These are phyloP conservation scores for Drosophila seclusa DNA, from an alignment of 2,888 invertebrate species.

Conservation along the genomic window DNA sequence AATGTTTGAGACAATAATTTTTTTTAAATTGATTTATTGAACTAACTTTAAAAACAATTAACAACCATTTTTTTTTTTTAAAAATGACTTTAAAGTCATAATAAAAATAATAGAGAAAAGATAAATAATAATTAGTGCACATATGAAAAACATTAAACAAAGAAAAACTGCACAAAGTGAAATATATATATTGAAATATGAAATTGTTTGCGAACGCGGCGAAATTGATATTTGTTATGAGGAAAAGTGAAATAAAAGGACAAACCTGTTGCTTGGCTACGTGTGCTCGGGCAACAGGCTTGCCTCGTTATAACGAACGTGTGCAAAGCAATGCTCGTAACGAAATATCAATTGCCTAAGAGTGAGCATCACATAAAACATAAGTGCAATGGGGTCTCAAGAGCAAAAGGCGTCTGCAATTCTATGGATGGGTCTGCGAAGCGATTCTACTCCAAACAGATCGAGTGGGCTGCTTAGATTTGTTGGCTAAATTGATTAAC, in stretches of 20 bases:
- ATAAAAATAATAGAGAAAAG: background rate
- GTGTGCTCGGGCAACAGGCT: constrained; percentile 18
- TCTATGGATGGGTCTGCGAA: constrained; percentile 5
- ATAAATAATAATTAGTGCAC: background rate
- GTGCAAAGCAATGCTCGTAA: background rate
- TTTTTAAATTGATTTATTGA: background rate
- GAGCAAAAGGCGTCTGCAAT: constrained; percentile 3
- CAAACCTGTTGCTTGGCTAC: constrained; percentile 45
- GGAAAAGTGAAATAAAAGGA: constrained; percentile 17
- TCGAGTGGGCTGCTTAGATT: background rate
- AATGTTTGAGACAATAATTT: background rate
- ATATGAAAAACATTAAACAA: background rate
- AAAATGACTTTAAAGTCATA: background rate
- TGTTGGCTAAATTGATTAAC: constrained; percentile 41
- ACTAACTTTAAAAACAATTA: background rate
- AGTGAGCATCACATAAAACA: constrained; percentile 17
- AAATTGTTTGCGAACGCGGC: background rate
- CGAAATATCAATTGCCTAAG: constrained; percentile 6
- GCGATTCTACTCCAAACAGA: background rate
- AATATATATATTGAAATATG: background rate
- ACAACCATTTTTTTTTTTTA: background rate
- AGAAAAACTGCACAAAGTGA: background rate
- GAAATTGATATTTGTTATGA: constrained; percentile 7
- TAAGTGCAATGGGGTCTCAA: background rate
- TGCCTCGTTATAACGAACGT: constrained; percentile 4